A percentile compares a stretch with the other conserved stretches of the same genome.
These are phyloP conservation scores for Heterohyrax brucei DNA, from an alignment of 2,797 vertebrate species.

Conservation along the genomic window DNA sequence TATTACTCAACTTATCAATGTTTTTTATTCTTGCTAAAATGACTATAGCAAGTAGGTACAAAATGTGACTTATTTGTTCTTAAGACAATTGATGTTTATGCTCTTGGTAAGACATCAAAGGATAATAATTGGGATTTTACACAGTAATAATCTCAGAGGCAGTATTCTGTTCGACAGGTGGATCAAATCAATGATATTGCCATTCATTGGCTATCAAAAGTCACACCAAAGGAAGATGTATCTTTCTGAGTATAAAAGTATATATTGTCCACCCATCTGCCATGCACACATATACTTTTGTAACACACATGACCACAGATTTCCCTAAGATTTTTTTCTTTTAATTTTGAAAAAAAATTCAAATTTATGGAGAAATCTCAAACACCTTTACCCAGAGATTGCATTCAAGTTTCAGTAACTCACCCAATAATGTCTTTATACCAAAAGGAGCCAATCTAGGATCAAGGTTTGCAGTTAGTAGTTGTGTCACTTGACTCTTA, in stretches of 20 bases:
- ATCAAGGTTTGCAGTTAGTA: background rate
- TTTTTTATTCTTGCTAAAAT: conserved; percentile 37
- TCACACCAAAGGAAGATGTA: background rate
- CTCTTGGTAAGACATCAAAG: conserved; percentile 7
- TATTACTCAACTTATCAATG: background rate
- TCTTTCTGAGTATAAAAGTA: background rate
- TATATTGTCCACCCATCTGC: no score
- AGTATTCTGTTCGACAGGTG: background rate
- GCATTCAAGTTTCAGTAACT: background rate
- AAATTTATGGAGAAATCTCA: background rate
- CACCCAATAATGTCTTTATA: background rate
- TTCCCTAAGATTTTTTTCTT: background rate
- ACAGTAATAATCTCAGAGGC: background rate
- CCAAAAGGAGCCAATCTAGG: background rate
- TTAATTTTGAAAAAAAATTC: conserved; percentile 21
- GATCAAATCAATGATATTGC: background rate
- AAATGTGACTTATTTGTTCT: background rate
- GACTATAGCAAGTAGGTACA: background rate
- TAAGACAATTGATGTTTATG: background rate
- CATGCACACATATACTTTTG: background rate
- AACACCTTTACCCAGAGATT: background rate
- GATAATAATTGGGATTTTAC: background rate
- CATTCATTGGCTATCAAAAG: background rate
- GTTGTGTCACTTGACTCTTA: background rate
- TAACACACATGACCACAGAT: background rate